These are phyloP conservation scores for Drosophila formosana DNA, from an alignment of 2,888 invertebrate genomes.

Conservation along the genomic window DNA sequence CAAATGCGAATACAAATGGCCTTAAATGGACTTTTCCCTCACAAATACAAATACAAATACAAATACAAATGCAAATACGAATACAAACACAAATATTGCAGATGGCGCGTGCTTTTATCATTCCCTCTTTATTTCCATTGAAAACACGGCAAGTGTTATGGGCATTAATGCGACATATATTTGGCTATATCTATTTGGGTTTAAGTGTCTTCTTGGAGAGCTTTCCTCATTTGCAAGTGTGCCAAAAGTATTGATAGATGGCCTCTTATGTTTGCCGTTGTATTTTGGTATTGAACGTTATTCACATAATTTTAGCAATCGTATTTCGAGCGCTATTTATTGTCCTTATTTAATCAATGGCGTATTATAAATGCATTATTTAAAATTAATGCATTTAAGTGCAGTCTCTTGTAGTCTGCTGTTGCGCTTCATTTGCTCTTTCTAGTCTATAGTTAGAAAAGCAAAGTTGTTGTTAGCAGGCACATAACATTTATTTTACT, in stretches of 20 bases:
- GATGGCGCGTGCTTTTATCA: constrained; percentile 9
- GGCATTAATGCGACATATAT: constrained; percentile 27
- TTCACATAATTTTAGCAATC: background rate
- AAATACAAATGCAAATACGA: background rate
- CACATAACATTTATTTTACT: too few species aligned
- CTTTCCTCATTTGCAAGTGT: constrained; percentile 4
- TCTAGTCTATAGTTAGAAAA: too few species aligned
- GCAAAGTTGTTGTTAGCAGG: too few species aligned
- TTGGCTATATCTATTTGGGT: background rate
- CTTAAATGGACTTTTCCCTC: constrained; percentile 24
- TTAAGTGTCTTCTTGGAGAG: constrained; percentile 2
- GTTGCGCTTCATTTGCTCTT: too few species aligned
- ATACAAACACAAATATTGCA: constrained; percentile 13
- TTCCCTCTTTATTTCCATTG: constrained; percentile 1
- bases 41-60: background rate
- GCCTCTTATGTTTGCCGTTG: background rate
- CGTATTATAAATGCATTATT: background rate
- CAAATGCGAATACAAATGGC: constrained; percentile 51
- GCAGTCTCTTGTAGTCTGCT: too few species aligned
- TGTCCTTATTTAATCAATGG: background rate
- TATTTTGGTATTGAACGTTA: background rate
- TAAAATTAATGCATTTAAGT: background rate
- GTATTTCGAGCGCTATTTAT: background rate
- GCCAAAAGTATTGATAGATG: background rate
- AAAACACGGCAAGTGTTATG: constrained; percentile 26